Conservation (phyloP, 2,113 vertebrate species). For the Stegastes partitus region DNA sequence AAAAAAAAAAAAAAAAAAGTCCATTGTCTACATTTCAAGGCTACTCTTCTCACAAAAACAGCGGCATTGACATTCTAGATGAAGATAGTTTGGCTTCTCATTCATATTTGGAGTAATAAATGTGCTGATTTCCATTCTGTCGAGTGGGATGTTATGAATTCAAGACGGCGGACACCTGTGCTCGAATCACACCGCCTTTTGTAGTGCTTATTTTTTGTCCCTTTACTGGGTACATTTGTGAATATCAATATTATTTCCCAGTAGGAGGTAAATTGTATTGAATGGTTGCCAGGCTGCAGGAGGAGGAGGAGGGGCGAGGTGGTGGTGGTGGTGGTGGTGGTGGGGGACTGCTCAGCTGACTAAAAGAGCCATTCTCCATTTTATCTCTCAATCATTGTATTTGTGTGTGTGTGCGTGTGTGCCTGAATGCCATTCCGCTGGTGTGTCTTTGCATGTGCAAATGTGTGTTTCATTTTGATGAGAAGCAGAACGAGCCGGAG, state of each 20-base stretch:
- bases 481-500: slow-evolving; percentile 50
- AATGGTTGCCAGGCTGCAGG: slow-evolving; percentile 73
- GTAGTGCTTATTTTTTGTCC: slow-evolving; percentile 28
- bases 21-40: slow-evolving; percentile 56
- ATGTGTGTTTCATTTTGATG: slow-evolving; percentile 58
- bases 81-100: slow-evolving; percentile 36
- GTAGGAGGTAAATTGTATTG: slow-evolving; percentile 73
- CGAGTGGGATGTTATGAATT: slow-evolving; percentile 54
- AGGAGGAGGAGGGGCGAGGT: background rate
- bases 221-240: slow-evolving; percentile 61
- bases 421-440: slow-evolving; percentile 9
- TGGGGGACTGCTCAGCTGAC: slow-evolving; percentile 56
- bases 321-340: too few relatives aligned
- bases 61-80: slow-evolving; percentile 46
- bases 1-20: slow-evolving; percentile 28
- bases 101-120: slow-evolving; percentile 51
- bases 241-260: slow-evolving; percentile 78
- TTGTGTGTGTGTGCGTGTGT: slow-evolving; percentile 22
- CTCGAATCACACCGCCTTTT: slow-evolving; percentile 47
- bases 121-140: slow-evolving; percentile 34
- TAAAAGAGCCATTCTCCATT: slow-evolving; percentile 76
- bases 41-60: slow-evolving; percentile 45
- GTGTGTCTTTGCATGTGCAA: slow-evolving; percentile 23
- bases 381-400: slow-evolving; percentile 77
- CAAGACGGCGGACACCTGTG: slow-evolving; percentile 60